Percentiles rank a stretch among this genome's conserved stretches.
phyloP scores from a whole-genome alignment of 2,888 invertebrate species.

The Macrophya alboannulata region DNA sequence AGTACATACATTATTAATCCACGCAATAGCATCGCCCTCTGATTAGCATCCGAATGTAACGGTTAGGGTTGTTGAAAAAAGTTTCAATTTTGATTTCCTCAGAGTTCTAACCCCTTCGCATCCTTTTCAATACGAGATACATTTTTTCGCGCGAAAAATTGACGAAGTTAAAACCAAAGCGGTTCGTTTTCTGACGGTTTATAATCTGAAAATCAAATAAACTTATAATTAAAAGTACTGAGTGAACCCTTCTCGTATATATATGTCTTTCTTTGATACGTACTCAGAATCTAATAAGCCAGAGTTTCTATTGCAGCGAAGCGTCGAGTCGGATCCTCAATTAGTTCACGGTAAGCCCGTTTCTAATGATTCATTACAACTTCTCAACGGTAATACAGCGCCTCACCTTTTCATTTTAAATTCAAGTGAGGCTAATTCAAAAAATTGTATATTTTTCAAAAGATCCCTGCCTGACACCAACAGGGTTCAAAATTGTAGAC shows the following conservation, averaged over 20 bases:
- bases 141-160: neutral
- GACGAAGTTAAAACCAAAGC: neutral
- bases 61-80: neutral
- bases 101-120: neutral
- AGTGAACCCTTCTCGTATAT: neutral
- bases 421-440: conserved; percentile 3
- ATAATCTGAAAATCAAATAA: conserved; percentile 9
- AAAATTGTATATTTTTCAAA: neutral
- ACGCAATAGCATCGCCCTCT: neutral
- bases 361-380: conserved; percentile 31
- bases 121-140: neutral
- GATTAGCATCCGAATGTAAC: neutral
- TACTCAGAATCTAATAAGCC: conserved; percentile 19
- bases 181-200: neutral
- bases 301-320: conserved; percentile 3
- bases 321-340: conserved; percentile 20
- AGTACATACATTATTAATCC: neutral
- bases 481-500: neutral
- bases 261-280: conserved; percentile 1
- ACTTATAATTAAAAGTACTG: conserved; percentile 7
- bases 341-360: conserved; percentile 1
- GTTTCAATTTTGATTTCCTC: neutral
- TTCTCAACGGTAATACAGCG: neutral
- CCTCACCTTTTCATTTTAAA: conserved; percentile 1
- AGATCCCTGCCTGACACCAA: neutral